These are phyloP conservation scores for Protodeltote pygarga DNA, from an alignment of 2,888 invertebrate genomes.

Conservation along the genomic window DNA sequence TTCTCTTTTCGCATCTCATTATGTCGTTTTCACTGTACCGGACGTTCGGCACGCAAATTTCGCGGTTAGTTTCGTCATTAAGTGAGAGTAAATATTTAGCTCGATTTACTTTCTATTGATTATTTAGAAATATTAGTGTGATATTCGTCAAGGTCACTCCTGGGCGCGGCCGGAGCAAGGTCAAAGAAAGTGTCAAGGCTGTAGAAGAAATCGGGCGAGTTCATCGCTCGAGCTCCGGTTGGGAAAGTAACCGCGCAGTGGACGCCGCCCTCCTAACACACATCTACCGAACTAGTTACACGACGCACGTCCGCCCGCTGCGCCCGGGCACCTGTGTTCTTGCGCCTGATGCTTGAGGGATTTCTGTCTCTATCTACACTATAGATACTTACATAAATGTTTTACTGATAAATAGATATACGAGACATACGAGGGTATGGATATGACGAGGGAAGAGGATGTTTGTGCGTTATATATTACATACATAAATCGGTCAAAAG, in stretches of 20 bases:
- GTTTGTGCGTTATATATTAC: constrained; percentile 81
- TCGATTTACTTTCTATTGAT: constrained; percentile 78
- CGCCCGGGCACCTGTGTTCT: constrained; percentile 49
- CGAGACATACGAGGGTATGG: constrained; percentile 52
- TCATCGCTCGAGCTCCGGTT: constrained; percentile 77
- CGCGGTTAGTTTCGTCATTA: constrained; percentile 70
- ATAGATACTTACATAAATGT: constrained; percentile 9
- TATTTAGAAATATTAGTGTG: constrained; percentile 51
- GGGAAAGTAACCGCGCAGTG: constrained; percentile 80
- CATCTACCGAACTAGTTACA: constrained; percentile 78
- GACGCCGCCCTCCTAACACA: constrained; percentile 83
- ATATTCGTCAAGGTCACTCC: constrained; percentile 75
- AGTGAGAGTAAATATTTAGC: constrained; percentile 80
- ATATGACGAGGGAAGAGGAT: constrained; percentile 55
- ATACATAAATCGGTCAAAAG: constrained; percentile 85
- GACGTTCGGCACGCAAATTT: constrained; percentile 76
- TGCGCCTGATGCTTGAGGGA: constrained; percentile 15
- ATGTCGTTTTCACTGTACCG: constrained; percentile 82
- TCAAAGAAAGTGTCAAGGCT: constrained; percentile 86
- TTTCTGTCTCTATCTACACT: constrained; percentile 60
- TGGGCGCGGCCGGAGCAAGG: constrained; percentile 70
- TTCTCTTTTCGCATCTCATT: constrained; percentile 86
- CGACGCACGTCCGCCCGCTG: constrained; percentile 53
- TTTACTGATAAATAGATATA: constrained; percentile 28
- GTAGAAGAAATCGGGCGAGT: constrained; percentile 82